phyloP scores from a whole-genome alignment of 1,140 invertebrate genomes.

The Homalodisca vitripennis region DNA sequence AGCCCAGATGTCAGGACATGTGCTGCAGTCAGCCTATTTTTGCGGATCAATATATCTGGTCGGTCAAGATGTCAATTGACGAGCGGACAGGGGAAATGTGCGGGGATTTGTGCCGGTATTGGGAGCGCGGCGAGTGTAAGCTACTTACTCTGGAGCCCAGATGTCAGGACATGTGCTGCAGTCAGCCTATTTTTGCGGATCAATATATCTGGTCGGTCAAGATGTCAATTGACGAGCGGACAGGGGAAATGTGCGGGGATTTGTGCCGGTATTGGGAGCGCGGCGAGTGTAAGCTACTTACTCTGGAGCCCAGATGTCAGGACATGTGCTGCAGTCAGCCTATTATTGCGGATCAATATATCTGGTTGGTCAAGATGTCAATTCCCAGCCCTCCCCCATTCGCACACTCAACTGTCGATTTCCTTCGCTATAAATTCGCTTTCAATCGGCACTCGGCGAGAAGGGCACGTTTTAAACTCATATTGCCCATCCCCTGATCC shows the following conservation, averaged over 20 bases:
- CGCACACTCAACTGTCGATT: too few species aligned
- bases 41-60: not conserved
- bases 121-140: not conserved
- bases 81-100: not conserved
- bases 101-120: not conserved
- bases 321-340: constrained; percentile 9
- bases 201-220: not conserved
- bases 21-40: constrained; percentile 2
- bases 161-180: constrained; percentile 5
- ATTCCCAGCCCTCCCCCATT: too few species aligned
- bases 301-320: not conserved
- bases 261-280: not conserved
- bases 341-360: constrained; percentile 1
- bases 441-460: too few species aligned
- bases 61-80: not conserved
- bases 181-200: constrained; percentile 3
- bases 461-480: not conserved
- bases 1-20: constrained; percentile 1
- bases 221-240: not conserved
- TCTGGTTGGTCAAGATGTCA: not conserved
- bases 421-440: constrained; percentile 7
- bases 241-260: not conserved
- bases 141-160: not conserved
- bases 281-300: not conserved
- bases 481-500: too few species aligned